phyloP scores from a whole-genome alignment of 2,113 vertebrate species.

The Pipra filicauda region DNA sequence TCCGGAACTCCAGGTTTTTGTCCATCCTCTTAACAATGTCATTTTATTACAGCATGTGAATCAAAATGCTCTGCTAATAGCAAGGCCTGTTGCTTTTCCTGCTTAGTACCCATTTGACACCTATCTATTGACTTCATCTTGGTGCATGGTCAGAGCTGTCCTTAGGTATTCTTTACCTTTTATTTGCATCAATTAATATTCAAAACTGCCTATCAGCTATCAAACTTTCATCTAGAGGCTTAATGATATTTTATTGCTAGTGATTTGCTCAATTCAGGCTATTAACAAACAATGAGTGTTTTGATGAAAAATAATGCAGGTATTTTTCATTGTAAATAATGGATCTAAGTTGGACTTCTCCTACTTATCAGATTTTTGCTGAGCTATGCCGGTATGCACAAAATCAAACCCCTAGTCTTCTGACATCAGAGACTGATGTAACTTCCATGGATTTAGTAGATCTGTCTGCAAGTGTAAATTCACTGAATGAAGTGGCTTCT shows the following conservation, averaged over 20 bases:
- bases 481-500: background rate
- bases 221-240: background rate
- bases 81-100: background rate
- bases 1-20: background rate
- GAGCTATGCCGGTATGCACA: rapidly evolving
- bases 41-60: background rate
- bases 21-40: background rate
- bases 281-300: background rate
- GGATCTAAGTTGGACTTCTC: background rate
- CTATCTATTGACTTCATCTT: background rate
- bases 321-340: background rate
- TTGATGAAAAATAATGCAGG: background rate
- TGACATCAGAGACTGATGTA: background rate
- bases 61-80: background rate
- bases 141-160: background rate
- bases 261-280: background rate
- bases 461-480: background rate
- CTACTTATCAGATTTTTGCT: background rate
- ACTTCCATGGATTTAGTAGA: background rate
- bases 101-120: background rate
- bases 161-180: background rate
- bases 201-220: background rate
- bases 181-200: background rate
- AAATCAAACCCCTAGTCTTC: background rate
- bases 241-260: background rate